Base-by-base conservation (phyloP, 2,888 invertebrate genomes). In the Lingula anatina region DNA sequence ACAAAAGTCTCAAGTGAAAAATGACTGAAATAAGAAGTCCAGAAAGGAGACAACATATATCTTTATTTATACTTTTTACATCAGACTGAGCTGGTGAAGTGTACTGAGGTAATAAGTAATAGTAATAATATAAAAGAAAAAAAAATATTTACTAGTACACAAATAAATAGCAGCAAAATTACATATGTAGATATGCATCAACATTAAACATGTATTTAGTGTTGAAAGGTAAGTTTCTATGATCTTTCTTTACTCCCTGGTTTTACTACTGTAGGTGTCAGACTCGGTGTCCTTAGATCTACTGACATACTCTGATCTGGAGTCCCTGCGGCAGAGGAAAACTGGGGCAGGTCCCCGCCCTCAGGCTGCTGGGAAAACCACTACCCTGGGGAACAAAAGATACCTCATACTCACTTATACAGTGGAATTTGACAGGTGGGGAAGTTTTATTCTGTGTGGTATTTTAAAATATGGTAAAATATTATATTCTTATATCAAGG, bases 371-470 rank as follows among this genome's bases (percentile, higher is more conserved):
- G 53, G 62, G 18, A 59, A 64, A 28, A 60, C 61, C 20, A 56
- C 62, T 2, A 49, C 64, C 3, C 57, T 73, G 4, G 68, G 66
- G 51, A 63, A 71, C 21, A 76, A 73, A 55, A 56, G 75, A 41
- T 76, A 73, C 54, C 66, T 76, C 45, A 75, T 76, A 26, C 57
- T 76, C 7, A 75, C 73, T 7, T 75, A 75, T 56, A 73, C 71
- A 49, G 76, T 73, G 27, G 76, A 76, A 50, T 76, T 75, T 69
- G 76, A 75, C 60, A 70, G 71, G 75, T 73, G 51, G 41, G 41
- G 37, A n/a, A 37, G 41, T 18, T 20, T 36, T n/a, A 5, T 28
- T 2, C 41, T 44, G n/a, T 12, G 18, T 26, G 18, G 27, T 12
- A n/a, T 31, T 12, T 31, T 9, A n/a, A 24, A 18, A 5, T 26